Evolutionary conservation across 1,140 invertebrate genomes (phyloP), one percentile per base, ranked within the genome.

Genomic region (Dreissena polymorpha): DNA sequence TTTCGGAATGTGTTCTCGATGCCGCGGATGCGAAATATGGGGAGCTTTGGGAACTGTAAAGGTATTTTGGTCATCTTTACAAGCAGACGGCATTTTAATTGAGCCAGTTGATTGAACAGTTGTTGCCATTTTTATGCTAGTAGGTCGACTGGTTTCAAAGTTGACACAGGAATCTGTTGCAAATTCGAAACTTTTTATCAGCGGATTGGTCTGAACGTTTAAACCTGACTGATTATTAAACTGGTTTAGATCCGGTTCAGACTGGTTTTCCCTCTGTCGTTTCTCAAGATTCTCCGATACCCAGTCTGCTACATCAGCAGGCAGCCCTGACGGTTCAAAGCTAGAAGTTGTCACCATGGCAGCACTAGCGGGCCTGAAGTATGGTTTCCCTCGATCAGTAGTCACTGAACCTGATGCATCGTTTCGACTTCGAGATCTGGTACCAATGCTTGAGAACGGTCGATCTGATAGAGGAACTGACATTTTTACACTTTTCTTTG

Each of bases 41-140:
- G 74, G 81, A 27, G 64, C 73, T 27, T 83, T 77, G 12, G 81
- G 81, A 8, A 83, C 73, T 16, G 81, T 83, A 60, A 83, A 83
- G 16, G 65, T 64, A 76, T 71, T 70, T 25, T 74, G 64, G 68
- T 83, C 72, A 68, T 57, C 57, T 3, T 18, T 10, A 29, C 21
- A 5, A n/a, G 27, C n/a, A 10, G 5, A 18, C 0, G 18, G 27
- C 39, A 10, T 83, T 7, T 57, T 80, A 27, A 10, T 18, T 39
- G 29, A n/a, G 10, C 16, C 14, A 14, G 23, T n/a, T 21, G 39
- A 16, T n/a, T 39, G 18, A 53, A 16, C 39, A 29, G 21, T 50
- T 49, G n/a, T 23, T 0, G 14, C 13, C 10, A 29, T 55, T 39
- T 55, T 50, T 69, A 27, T 68, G 21, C 21, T 18, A 55, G 12